These are phyloP conservation scores for Ochotona curzoniae DNA, from an alignment of 2,113 vertebrate genomes.

Conservation along the genomic window DNA sequence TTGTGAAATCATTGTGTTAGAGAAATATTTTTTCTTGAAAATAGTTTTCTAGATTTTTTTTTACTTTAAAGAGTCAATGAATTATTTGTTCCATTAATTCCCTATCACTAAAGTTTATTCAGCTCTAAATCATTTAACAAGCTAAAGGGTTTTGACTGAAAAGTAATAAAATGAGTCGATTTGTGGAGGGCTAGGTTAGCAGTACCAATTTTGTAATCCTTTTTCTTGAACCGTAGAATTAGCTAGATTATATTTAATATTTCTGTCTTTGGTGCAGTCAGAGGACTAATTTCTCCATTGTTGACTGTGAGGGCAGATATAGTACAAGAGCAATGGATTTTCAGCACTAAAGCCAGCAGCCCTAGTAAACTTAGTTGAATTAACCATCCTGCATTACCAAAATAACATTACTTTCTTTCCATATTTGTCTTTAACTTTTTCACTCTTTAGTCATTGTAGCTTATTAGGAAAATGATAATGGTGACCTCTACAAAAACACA, in stretches of 20 bases:
- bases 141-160: background rate
- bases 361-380: background rate
- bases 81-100: background rate
- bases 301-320: background rate
- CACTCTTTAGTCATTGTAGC: background rate
- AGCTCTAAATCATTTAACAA: background rate
- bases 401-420: background rate
- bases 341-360: background rate
- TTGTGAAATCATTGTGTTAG: conserved; percentile 2
- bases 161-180: background rate
- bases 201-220: background rate
- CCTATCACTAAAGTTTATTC: conserved; percentile 29
- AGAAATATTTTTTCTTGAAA: conserved; percentile 1
- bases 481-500: background rate
- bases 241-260: background rate
- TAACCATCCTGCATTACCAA: background rate
- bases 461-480: background rate
- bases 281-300: background rate
- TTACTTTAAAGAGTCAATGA: background rate
- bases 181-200: background rate
- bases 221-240: background rate
- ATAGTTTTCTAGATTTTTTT: background rate
- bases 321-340: background rate
- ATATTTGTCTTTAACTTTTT: background rate
- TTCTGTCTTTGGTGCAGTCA: background rate